phyloP scores from a whole-genome alignment of 2,113 vertebrate species.

The Pterophyllum scalare region DNA sequence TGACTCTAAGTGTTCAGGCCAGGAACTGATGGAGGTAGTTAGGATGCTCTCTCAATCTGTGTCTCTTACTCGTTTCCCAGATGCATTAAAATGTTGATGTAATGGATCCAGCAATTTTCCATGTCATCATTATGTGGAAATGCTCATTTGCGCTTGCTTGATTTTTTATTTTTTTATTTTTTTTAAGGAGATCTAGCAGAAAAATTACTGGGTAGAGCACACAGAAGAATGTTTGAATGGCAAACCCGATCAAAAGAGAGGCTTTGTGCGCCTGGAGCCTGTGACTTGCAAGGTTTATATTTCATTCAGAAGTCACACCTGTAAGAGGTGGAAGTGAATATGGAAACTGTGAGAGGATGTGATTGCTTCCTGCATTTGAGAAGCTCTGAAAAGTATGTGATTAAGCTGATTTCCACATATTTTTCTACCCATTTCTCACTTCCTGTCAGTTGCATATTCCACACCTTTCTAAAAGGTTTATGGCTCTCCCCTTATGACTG shows the following conservation, averaged over 20 bases:
- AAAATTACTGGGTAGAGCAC: not conserved
- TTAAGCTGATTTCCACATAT: not conserved
- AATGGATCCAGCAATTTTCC: conserved; percentile 41
- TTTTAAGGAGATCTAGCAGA: not conserved
- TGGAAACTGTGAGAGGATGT: conserved; percentile 1
- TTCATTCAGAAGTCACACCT: not conserved
- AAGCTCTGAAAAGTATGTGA: not conserved
- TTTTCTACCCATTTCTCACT: conserved; percentile 15
- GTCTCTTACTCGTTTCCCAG: not conserved
- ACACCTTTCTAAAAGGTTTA: conserved; percentile 62
- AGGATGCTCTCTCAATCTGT: conserved; percentile 32
- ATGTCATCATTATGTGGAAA: conserved; percentile 29
- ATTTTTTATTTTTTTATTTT: conserved; percentile 1
- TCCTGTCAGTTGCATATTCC: conserved; percentile 24
- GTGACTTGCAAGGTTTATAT: not conserved
- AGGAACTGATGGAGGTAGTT: conserved; percentile 51
- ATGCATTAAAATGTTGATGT: conserved; percentile 36
- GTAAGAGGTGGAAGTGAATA: not conserved
- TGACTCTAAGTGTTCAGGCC: conserved; percentile 37
- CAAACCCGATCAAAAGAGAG: not conserved
- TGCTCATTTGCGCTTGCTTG: not conserved
- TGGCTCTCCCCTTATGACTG: conserved; percentile 13
- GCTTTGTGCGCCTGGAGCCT: not conserved
- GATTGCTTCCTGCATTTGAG: not conserved
- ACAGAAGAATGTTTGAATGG: not conserved